These are phyloP conservation scores for Xestia xanthographa DNA, from an alignment of 2,888 invertebrate genomes.

Conservation along the genomic window DNA sequence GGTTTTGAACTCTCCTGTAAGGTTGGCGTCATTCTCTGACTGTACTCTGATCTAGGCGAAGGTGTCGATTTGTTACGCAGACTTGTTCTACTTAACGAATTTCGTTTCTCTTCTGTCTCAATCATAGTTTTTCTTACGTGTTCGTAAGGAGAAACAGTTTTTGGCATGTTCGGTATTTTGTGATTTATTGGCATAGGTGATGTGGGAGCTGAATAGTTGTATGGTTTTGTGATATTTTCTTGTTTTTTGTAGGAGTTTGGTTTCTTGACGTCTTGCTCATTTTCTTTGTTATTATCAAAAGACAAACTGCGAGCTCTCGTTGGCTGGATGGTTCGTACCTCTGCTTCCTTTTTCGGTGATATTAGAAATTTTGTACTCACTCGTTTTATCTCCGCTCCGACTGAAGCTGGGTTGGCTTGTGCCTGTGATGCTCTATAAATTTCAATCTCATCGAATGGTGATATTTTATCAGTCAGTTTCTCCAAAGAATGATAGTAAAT, in stretches of 20 bases:
- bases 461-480: slow-evolving; percentile 80
- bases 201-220: slow-evolving; percentile 88
- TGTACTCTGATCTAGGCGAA: slow-evolving; percentile 70
- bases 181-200: slow-evolving; percentile 82
- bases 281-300: slow-evolving; percentile 74
- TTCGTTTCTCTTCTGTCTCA: slow-evolving; percentile 84
- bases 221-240: slow-evolving; percentile 74
- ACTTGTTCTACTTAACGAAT: slow-evolving; percentile 77
- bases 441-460: slow-evolving; percentile 80
- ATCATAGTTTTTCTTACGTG: slow-evolving; percentile 84
- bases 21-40: slow-evolving; percentile 64
- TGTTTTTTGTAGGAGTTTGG: slow-evolving; percentile 47
- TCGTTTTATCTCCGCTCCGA: slow-evolving; percentile 87
- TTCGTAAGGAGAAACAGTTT: slow-evolving; percentile 85
- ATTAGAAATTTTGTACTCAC: slow-evolving; percentile 86
- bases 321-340: slow-evolving; percentile 85
- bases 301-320: slow-evolving; percentile 86
- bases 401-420: slow-evolving; percentile 80
- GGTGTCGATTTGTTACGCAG: slow-evolving; percentile 73
- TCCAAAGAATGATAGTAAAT: slow-evolving; percentile 88
- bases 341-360: slow-evolving; percentile 88
- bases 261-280: slow-evolving; percentile 41
- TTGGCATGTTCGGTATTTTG: slow-evolving; percentile 85
- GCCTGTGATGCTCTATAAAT: slow-evolving; percentile 81
- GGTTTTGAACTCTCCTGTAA: slow-evolving; percentile 61